Evolutionary conservation across 2,113 vertebrate genomes (phyloP).

Genomic region (Ageneiosus marmoratus): DNA sequence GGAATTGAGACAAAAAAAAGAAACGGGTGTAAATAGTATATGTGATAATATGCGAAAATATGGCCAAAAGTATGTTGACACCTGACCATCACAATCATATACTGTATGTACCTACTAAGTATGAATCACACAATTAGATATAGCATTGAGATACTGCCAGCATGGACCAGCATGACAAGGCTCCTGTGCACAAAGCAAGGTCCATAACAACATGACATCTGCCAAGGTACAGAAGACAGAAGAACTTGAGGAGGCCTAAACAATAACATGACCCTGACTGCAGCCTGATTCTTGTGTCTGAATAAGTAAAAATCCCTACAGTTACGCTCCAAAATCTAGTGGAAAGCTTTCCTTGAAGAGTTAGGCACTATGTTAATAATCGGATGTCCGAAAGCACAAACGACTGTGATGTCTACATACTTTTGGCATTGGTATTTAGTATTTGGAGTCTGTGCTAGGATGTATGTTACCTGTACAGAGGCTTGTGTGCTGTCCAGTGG

Average conservation of each 20-base stretch:
- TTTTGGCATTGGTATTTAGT: neutral
- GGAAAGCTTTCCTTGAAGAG: neutral
- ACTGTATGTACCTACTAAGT: too few species aligned
- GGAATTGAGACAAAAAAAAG: neutral
- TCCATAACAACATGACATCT: too few species aligned
- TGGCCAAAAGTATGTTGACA: neutral
- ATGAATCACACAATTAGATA: neutral
- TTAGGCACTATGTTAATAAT: neutral
- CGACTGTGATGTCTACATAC: neutral
- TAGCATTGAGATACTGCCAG: too few species aligned
- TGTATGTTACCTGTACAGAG: slow-evolving; percentile 73
- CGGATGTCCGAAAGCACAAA: neutral
- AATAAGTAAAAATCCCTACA: neutral
- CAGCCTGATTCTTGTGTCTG: too few species aligned
- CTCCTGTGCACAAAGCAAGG: neutral
- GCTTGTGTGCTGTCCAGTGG: slow-evolving; percentile 82
- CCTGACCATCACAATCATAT: neutral
- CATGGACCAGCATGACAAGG: neutral
- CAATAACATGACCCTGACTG: neutral
- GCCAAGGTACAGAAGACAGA: too few species aligned
- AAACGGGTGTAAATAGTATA: neutral
- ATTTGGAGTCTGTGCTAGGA: neutral
- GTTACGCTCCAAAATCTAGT: neutral
- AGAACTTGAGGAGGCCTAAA: neutral
- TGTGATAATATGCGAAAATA: neutral